Percentiles rank a stretch among this genome's conserved stretches.
Evolutionary conservation across 2,797 vertebrate species (phyloP).

Genomic region (Micrastur ruficollis): DNA sequence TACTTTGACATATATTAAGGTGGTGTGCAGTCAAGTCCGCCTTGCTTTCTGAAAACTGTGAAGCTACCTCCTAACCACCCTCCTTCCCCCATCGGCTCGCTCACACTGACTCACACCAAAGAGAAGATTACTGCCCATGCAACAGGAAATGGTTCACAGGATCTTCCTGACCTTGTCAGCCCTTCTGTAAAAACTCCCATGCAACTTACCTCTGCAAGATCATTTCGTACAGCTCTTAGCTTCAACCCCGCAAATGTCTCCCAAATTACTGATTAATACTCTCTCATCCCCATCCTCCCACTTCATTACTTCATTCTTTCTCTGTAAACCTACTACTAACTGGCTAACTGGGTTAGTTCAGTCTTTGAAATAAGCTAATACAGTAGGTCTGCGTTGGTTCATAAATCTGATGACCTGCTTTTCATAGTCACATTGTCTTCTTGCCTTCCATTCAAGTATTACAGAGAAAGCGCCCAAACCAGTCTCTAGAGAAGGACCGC

Average conservation of each 20-base stretch:
- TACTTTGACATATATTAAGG: accelerated
- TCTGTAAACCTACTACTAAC: neutral
- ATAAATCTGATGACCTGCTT: neutral
- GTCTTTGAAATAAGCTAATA: neutral
- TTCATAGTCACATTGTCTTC: neutral
- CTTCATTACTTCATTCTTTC: neutral
- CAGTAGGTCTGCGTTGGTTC: neutral
- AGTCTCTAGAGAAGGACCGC: neutral
- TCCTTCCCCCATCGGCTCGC: accelerated
- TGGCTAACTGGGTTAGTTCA: neutral
- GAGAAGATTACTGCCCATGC: no score
- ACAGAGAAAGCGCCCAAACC: neutral
- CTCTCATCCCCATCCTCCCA: neutral
- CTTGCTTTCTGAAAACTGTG: neutral
- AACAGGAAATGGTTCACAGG: neutral
- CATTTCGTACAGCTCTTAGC: neutral
- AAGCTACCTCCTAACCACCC: neutral
- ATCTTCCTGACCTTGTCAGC: neutral
- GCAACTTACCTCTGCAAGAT: neutral
- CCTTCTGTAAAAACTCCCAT: neutral
- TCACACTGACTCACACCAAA: neutral
- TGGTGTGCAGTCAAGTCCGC: accelerated
- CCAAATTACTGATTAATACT: neutral
- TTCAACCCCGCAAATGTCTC: neutral
- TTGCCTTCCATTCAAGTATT: neutral